phyloP scores from a whole-genome alignment of 2,888 invertebrate genomes.

The Peribatodes rhomboidaria region DNA sequence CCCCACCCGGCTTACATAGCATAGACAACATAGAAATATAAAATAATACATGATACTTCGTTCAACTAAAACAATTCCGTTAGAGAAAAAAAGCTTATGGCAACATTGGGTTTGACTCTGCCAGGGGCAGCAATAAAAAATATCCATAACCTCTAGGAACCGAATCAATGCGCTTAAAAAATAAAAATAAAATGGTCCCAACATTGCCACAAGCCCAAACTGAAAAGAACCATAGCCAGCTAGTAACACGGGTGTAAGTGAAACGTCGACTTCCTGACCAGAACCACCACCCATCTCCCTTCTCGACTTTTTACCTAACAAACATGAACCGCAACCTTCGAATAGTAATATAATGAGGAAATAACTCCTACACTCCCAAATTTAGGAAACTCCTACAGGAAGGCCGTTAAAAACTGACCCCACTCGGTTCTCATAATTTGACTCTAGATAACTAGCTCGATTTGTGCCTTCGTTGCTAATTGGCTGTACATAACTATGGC shows the following conservation, averaged over 20 bases:
- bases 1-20: conserved; percentile 46
- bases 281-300: not conserved
- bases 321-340: not conserved
- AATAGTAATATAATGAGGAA: too few species aligned
- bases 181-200: conserved; percentile 9
- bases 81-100: conserved; percentile 4
- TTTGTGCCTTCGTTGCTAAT: too few species aligned
- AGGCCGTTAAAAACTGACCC: not conserved
- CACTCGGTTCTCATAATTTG: not conserved
- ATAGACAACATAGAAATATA: not conserved
- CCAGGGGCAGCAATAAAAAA: conserved; percentile 29
- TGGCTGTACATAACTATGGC: too few species aligned
- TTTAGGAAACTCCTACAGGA: too few species aligned
- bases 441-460: too few species aligned
- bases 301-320: not conserved
- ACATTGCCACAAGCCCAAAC: conserved; percentile 20
- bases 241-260: conserved; percentile 32
- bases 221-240: not conserved
- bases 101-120: conserved; percentile 30
- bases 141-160: conserved; percentile 24
- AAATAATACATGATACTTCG: too few species aligned
- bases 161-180: conserved; percentile 20
- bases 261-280: not conserved
- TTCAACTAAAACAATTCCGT: not conserved
- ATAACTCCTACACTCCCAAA: too few species aligned